Conservation (phyloP, 2,888 invertebrate genomes). For the Mylabris sibirica region DNA sequence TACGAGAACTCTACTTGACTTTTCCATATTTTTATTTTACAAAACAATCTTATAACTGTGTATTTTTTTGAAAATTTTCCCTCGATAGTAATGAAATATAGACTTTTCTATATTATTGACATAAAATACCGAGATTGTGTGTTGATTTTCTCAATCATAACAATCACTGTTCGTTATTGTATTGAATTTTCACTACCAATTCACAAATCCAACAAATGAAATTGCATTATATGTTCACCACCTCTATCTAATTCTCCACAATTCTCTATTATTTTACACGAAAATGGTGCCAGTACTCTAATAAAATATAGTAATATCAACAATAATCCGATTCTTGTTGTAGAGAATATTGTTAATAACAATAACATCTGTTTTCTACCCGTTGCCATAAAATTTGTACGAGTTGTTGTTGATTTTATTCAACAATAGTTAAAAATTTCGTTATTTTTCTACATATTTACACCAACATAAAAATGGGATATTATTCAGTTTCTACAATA, state of each 20-base stretch:
- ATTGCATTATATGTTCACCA: not conserved
- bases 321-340: not conserved
- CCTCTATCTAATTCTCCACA: conserved; percentile 4
- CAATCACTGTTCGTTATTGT: not conserved
- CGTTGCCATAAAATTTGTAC: not conserved
- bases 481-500: not conserved
- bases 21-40: too few relatives aligned
- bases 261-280: not conserved
- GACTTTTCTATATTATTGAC: too few relatives aligned
- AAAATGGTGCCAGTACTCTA: not conserved
- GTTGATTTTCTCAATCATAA: not conserved
- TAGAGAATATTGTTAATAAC: conserved; percentile 5
- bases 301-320: not conserved
- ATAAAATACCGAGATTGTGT: not conserved
- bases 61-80: too few relatives aligned
- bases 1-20: too few relatives aligned
- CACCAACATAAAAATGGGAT: not conserved
- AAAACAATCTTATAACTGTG: too few relatives aligned
- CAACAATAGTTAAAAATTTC: not conserved
- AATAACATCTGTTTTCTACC: not conserved
- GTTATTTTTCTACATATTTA: not conserved
- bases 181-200: not conserved
- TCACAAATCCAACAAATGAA: not conserved
- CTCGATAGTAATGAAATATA: too few relatives aligned
- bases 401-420: conserved; percentile 3